phyloP scores from a whole-genome alignment of 2,113 vertebrate genomes.

The Scolopax mira region DNA sequence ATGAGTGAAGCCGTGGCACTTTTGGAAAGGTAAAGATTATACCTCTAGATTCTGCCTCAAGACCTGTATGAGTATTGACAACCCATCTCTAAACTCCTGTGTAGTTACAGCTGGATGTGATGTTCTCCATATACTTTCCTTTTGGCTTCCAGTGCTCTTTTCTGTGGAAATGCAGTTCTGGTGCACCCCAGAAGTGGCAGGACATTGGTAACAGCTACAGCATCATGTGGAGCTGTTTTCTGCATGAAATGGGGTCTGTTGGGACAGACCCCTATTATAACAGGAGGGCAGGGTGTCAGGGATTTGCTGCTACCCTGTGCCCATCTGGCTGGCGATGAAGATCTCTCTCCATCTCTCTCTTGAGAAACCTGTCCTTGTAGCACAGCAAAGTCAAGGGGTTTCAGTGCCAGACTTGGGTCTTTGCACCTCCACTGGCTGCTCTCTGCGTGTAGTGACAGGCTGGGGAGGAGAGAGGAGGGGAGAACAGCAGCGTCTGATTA shows the following conservation, averaged over 20 bases:
- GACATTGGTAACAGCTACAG: not conserved
- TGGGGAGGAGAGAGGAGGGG: slow-evolving; percentile 48
- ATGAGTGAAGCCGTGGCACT: not conserved
- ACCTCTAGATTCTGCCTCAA: not conserved
- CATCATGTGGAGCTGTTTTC: not conserved
- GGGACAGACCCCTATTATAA: not conserved
- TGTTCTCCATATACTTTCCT: not conserved
- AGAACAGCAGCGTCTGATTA: slow-evolving; percentile 70
- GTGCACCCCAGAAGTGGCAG: not conserved
- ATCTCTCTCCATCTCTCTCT: not conserved
- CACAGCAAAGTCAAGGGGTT: not conserved
- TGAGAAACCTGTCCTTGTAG: not conserved
- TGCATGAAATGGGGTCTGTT: not conserved
- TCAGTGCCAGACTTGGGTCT: not conserved
- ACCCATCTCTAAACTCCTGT: not conserved
- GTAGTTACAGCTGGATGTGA: not conserved
- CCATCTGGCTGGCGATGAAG: not conserved
- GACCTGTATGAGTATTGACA: not conserved
- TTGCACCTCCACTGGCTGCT: not conserved
- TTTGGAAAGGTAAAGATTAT: not conserved
- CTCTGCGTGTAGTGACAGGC: not conserved
- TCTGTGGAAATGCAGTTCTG: not conserved
- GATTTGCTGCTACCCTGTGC: not conserved
- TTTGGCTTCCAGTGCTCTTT: not conserved
- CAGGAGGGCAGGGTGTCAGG: rapidly evolving